Percentiles rank a stretch among this genome's conserved stretches.
Conservation (phyloP, 2,113 vertebrate genomes). For the Amia ocellicauda region DNA sequence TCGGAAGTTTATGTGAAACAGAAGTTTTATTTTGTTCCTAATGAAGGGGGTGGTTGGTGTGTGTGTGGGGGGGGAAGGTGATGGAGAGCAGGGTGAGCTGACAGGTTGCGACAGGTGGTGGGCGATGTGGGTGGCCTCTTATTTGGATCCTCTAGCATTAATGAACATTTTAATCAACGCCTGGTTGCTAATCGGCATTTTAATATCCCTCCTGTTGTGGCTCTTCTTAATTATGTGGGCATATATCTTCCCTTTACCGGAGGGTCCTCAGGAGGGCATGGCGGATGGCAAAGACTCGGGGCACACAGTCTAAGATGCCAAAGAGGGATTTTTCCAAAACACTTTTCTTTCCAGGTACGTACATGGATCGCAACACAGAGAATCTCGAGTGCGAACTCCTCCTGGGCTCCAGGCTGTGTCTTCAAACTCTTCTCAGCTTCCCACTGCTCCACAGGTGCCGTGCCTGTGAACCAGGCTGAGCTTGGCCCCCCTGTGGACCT, state of each 20-base stretch:
- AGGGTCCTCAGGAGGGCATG: background rate
- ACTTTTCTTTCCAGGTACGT: too few relatives aligned
- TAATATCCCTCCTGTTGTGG: slow-evolving; percentile 19
- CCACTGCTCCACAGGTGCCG: slow-evolving; percentile 7
- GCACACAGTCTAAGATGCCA: too few relatives aligned
- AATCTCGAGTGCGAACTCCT: background rate
- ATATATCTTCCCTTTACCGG: too few relatives aligned
- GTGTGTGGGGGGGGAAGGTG: slow-evolving; percentile 33
- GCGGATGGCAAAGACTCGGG: background rate
- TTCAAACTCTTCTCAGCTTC: background rate
- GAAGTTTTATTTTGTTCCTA: slow-evolving; percentile 23
- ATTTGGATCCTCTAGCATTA: slow-evolving; percentile 47
- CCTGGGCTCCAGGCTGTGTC: too few relatives aligned
- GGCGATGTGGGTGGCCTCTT: slow-evolving; percentile 23
- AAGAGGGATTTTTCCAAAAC: too few relatives aligned
- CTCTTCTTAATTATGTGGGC: background rate
- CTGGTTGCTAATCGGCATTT: slow-evolving; percentile 31
- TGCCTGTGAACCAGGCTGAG: background rate
- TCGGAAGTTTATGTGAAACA: slow-evolving; percentile 8
- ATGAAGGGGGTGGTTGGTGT: slow-evolving; percentile 21
- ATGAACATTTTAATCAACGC: slow-evolving; percentile 62
- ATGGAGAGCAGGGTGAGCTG: slow-evolving; percentile 26
- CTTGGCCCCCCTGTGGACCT: background rate
- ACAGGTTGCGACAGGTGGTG: slow-evolving; percentile 47
- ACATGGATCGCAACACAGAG: too few relatives aligned